These are phyloP conservation scores for Ammospiza caudacuta DNA, from an alignment of 2,113 vertebrate species.

Conservation along the genomic window DNA sequence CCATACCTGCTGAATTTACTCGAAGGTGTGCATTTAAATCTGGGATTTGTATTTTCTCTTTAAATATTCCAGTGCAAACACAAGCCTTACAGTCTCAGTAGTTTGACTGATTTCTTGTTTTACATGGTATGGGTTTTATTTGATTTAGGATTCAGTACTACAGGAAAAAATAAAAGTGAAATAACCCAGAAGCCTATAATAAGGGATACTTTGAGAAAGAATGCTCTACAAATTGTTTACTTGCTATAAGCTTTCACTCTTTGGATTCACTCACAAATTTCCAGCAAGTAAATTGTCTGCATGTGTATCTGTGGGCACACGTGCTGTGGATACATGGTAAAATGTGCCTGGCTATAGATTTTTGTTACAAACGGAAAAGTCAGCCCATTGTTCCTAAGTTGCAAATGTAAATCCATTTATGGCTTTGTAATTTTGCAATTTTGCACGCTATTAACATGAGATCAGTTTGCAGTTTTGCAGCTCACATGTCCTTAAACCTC, in stretches of 20 bases:
- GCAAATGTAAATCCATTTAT: slow-evolving; percentile 47
- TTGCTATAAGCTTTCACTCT: slow-evolving; percentile 21
- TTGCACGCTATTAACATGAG: background rate
- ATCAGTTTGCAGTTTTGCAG: slow-evolving; percentile 43
- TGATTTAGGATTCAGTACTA: slow-evolving; percentile 39
- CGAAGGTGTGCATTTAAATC: background rate
- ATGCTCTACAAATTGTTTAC: slow-evolving; percentile 24
- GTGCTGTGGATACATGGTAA: background rate
- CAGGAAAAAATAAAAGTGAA: slow-evolving; percentile 39
- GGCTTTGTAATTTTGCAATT: slow-evolving; percentile 49
- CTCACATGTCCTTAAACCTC: slow-evolving; percentile 35
- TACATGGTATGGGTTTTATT: slow-evolving; percentile 2
- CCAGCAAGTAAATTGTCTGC: background rate
- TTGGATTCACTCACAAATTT: slow-evolving; percentile 13
- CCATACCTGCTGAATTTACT: background rate
- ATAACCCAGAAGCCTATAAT: slow-evolving; percentile 32
- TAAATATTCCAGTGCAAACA: slow-evolving; percentile 9
- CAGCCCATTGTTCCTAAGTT: slow-evolving; percentile 26
- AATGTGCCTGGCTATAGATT: background rate
- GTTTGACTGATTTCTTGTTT: slow-evolving; percentile 26
- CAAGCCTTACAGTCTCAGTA: background rate
- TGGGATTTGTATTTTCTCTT: background rate
- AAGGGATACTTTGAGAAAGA: slow-evolving; percentile 23
- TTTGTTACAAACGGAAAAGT: background rate
- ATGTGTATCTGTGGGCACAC: background rate